Conservation (phyloP, 2,113 vertebrate genomes). For the Mystacornis crossleyi region DNA sequence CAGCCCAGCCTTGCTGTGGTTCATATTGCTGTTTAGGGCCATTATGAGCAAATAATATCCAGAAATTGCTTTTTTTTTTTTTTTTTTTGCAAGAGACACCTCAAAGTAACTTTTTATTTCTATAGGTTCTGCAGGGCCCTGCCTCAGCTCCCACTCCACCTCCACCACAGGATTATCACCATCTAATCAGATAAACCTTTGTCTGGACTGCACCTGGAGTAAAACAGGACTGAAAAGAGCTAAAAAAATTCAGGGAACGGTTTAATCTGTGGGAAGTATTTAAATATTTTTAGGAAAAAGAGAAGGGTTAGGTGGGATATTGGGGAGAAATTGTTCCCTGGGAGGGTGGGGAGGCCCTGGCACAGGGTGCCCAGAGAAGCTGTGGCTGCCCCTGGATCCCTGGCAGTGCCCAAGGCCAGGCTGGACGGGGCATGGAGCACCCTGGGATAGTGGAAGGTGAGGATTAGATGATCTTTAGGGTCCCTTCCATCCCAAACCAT, state of each 20-base stretch:
- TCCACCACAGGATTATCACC: background rate
- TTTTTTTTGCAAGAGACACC: background rate
- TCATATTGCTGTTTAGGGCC: background rate
- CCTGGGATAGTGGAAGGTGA: background rate
- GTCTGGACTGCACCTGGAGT: background rate
- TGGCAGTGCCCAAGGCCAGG: background rate
- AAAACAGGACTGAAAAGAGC: background rate
- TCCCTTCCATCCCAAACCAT: background rate
- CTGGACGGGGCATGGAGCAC: accelerated
- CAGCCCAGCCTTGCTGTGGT: background rate
- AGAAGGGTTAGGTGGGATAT: background rate
- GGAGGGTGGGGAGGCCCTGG: background rate
- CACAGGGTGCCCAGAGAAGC: background rate
- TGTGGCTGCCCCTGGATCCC: background rate
- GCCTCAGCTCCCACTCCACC: background rate
- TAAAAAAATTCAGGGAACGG: background rate
- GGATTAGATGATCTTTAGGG: background rate
- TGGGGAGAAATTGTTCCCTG: background rate
- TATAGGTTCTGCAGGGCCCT: background rate
- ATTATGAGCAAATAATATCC: background rate
- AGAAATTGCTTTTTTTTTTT: background rate
- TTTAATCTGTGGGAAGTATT: background rate
- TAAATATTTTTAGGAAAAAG: background rate
- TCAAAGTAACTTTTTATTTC: background rate
- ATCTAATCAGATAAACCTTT: background rate